A percentile compares a stretch with the other conserved stretches of the same genome.
phyloP scores from a whole-genome alignment of 2,888 invertebrate genomes.

The Pyrocoelia pectoralis region DNA sequence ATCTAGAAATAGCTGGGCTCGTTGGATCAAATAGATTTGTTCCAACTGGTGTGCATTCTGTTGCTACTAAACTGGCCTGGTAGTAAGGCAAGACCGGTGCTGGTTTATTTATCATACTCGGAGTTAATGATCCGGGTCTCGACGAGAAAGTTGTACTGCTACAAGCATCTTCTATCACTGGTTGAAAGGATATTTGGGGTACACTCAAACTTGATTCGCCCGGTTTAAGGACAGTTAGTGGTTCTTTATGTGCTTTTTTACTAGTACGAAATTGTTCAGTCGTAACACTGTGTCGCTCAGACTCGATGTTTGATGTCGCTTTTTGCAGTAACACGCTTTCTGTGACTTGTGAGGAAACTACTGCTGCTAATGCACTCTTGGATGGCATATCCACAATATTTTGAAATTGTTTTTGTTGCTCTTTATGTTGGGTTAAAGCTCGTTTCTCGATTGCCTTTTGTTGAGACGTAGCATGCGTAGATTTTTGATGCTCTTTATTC shows the following conservation, averaged over 20 bases:
- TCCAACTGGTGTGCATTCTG: constrained; percentile 68
- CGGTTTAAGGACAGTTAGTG: constrained; percentile 50
- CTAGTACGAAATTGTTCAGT: background rate
- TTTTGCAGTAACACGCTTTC: background rate
- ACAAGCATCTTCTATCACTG: constrained; percentile 65
- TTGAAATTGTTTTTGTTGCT: background rate
- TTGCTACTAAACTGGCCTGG: constrained; percentile 79
- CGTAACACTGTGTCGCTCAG: background rate
- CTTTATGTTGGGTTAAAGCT: too few relatives aligned
- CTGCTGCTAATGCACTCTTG: background rate
- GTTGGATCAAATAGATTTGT: constrained; percentile 69
- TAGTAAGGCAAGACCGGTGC: constrained; percentile 80
- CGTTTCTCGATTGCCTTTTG: too few relatives aligned
- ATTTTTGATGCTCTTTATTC: too few relatives aligned
- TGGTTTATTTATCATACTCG: constrained; percentile 77
- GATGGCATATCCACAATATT: too few relatives aligned
- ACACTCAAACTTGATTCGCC: constrained; percentile 56
- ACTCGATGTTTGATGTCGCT: background rate
- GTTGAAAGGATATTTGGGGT: constrained; percentile 60
- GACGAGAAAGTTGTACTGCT: constrained; percentile 64
- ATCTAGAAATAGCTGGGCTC: constrained; percentile 67
- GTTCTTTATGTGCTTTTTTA: constrained; percentile 41
- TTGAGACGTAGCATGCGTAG: too few relatives aligned
- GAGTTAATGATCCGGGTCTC: constrained; percentile 69
- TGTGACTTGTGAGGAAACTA: background rate